A percentile compares a stretch with the other conserved stretches of the same genome.
Evolutionary conservation across 2,113 vertebrate species (phyloP).

Genomic region (Ammodytes dubius): DNA sequence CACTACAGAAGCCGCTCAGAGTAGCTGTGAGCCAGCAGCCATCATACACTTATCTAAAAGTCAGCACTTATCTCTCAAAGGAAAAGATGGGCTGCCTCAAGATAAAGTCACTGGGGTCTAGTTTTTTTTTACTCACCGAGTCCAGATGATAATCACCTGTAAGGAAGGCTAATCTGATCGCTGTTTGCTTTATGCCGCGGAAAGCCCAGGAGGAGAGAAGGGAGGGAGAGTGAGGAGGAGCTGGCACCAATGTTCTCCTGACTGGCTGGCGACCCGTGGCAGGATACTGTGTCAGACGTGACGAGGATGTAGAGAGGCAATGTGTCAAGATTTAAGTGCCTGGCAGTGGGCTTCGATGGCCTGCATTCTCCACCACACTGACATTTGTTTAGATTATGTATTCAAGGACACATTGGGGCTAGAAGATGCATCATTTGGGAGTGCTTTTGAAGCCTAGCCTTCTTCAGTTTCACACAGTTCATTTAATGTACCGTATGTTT

Average conservation of each 20-base stretch:
- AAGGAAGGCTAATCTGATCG: slow-evolving; percentile 48
- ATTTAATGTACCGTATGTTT: slow-evolving; percentile 30
- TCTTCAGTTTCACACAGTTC: slow-evolving; percentile 9
- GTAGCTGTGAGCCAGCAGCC: slow-evolving; percentile 33
- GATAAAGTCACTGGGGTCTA: slow-evolving; percentile 44
- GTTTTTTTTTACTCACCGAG: slow-evolving; percentile 35
- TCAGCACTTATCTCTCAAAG: slow-evolving; percentile 21
- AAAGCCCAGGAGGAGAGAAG: slow-evolving; percentile 43
- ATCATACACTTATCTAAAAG: slow-evolving; percentile 29
- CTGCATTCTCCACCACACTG: slow-evolving; percentile 26
- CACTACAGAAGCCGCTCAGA: slow-evolving; percentile 26
- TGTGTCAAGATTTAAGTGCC: slow-evolving; percentile 44
- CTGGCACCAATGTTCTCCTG: slow-evolving; percentile 59
- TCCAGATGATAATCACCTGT: slow-evolving; percentile 59
- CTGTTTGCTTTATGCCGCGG: slow-evolving; percentile 47
- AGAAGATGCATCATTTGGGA: slow-evolving; percentile 9
- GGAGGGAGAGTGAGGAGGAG: slow-evolving; percentile 37
- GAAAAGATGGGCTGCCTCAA: slow-evolving; percentile 22
- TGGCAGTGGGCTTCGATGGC: slow-evolving; percentile 37
- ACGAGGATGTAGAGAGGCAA: slow-evolving; percentile 67
- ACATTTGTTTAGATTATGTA: slow-evolving; percentile 32
- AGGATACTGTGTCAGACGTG: slow-evolving; percentile 70
- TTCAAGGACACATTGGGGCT: slow-evolving; percentile 20
- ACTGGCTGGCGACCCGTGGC: slow-evolving; percentile 64
- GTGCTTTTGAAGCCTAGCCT: background rate